These are phyloP conservation scores for Amazona vittata DNA, from an alignment of 2,113 vertebrate genomes.

Conservation along the genomic window DNA sequence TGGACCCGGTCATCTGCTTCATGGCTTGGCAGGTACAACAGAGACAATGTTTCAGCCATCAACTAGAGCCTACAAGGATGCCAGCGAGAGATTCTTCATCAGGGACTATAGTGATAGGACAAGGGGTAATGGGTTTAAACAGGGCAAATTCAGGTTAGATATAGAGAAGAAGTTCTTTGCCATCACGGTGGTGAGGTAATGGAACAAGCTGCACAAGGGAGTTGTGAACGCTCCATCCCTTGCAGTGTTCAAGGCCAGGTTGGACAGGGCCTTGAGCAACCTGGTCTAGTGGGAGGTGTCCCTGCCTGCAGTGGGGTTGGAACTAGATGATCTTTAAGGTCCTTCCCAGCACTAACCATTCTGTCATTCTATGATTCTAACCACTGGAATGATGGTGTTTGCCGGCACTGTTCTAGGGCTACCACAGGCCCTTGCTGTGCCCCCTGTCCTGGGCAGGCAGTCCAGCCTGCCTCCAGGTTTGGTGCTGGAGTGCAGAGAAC, in stretches of 20 bases:
- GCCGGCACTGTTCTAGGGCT: neutral
- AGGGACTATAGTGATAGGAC: neutral
- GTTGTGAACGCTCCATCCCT: neutral
- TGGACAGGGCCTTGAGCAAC: neutral
- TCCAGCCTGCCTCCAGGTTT: rapidly evolving
- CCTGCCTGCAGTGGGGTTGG: neutral
- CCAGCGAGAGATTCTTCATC: neutral
- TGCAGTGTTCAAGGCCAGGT: neutral
- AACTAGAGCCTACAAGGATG: neutral
- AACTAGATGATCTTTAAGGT: neutral
- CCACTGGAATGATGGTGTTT: neutral
- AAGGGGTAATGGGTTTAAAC: neutral
- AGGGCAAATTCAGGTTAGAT: neutral
- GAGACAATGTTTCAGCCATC: neutral
- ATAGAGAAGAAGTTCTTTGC: neutral
- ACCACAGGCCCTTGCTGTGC: rapidly evolving
- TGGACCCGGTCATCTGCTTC: neutral
- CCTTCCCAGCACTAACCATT: neutral
- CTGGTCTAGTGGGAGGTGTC: neutral
- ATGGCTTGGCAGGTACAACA: neutral
- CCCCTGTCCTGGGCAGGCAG: rapidly evolving
- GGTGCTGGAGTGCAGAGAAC: neutral
- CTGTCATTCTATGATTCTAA: neutral
- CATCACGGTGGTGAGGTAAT: neutral
- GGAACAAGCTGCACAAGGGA: neutral